Base-by-base conservation (phyloP, 1,140 invertebrate genomes). In the Pteromalus puparum region DNA sequence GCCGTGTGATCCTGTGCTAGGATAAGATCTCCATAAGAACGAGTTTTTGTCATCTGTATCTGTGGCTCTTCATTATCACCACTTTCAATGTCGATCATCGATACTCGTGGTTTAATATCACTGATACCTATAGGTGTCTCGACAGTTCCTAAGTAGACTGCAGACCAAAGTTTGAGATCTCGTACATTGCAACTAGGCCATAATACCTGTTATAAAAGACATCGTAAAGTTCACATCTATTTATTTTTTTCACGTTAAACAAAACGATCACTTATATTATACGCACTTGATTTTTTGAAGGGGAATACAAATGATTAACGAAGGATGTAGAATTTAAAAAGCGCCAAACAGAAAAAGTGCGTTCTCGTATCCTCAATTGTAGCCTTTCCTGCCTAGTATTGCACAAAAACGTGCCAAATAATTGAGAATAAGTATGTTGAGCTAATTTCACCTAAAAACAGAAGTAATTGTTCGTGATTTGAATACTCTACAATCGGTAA, bases 361-460 rank as follows among this genome's bases (percentile, higher is more conserved):
- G 94, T 78, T 96, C 95, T 61, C 94, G 92, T 77, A 97, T 94
- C 77, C 95, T 94, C 80, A 95, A 93, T 30, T 94, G 94, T 30
- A 94, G 91, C 73, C 98, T 94, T 92, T 99, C 97, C 88, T 95
- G 95, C 65, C 95, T 93, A 48, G 95, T 97, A 92, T 99, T 99
- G 92, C 97, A 99, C 77, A 99, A 94, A 94, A 99, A 99, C 87
- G 98, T 99, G 81, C 98, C 98, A 94, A 99, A 99, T 87, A 99
- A 94, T 92, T 98, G 98, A 61, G 98, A 99, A 91, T 99, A 98
- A 4, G 97, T 97, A 92, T 99, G 99, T 88, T 98, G 97, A 5
- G 96, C 97, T 87, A 99, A 93, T 94, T 99, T 99, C 74, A 99
- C 96, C 98, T 99, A 90, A 82, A 94, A 93, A 89, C 74, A 84